A percentile compares a stretch with the other conserved stretches of the same genome.
Conservation (phyloP, 2,113 vertebrate species). For the Scytalopus superciliaris region DNA sequence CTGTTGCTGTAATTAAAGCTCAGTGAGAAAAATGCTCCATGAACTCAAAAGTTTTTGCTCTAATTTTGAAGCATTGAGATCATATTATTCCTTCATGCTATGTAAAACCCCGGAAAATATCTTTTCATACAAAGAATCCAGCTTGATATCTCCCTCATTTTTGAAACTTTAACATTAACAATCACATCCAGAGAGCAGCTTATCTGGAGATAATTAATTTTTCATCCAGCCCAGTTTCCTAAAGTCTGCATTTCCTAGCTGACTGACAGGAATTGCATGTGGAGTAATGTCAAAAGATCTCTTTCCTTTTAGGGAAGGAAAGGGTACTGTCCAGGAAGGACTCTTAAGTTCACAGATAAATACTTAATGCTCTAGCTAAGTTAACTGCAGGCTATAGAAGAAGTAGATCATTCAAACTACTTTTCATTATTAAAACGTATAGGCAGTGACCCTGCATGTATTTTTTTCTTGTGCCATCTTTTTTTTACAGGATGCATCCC, state of each 20-base stretch:
- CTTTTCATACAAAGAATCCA: neutral
- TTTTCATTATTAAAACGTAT: neutral
- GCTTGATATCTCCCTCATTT: neutral
- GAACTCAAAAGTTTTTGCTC: neutral
- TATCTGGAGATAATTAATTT: neutral
- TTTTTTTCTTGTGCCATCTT: neutral
- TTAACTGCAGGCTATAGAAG: neutral
- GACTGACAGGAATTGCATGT: neutral
- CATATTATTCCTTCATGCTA: neutral
- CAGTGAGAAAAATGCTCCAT: neutral
- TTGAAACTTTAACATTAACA: neutral
- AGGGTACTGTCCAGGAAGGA: neutral
- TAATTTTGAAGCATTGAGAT: neutral
- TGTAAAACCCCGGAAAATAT: neutral
- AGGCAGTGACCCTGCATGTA: neutral
- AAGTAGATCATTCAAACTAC: neutral
- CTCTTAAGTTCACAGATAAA: neutral
- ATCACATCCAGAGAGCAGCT: neutral
- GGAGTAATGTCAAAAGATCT: neutral
- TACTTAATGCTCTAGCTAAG: neutral
- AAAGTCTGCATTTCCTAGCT: neutral
- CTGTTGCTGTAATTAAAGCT: neutral
- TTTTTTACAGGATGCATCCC: neutral
- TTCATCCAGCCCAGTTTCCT: neutral
- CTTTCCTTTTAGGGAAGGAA: neutral